A percentile compares a stretch with the other conserved stretches of the same genome.
Evolutionary conservation across 2,797 vertebrate genomes (phyloP).

Genomic region (Rhinichthys osculus): DNA sequence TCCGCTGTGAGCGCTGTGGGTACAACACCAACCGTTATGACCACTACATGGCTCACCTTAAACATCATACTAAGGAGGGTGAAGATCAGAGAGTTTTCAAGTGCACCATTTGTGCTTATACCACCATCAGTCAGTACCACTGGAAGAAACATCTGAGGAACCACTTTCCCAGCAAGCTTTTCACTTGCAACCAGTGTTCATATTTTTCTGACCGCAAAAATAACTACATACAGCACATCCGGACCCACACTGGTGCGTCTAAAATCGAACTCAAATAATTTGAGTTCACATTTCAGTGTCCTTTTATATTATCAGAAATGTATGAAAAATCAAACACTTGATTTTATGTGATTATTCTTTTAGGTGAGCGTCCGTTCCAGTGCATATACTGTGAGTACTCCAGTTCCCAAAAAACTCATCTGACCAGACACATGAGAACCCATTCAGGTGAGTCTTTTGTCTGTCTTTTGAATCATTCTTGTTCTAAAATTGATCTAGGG

Average conservation of each 20-base stretch:
- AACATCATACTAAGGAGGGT: slow-evolving; percentile 93
- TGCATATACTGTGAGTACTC: slow-evolving; percentile 96
- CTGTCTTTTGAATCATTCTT: not conserved
- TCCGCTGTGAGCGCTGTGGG: slow-evolving; percentile 93
- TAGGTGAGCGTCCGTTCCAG: slow-evolving; percentile 94
- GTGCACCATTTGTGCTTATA: slow-evolving; percentile 95
- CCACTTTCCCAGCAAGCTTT: slow-evolving; percentile 96
- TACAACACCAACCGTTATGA: slow-evolving; percentile 98
- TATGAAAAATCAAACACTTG: not conserved
- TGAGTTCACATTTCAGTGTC: not conserved
- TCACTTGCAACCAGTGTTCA: slow-evolving; percentile 94
- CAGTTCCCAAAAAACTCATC: slow-evolving; percentile 98
- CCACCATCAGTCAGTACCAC: slow-evolving; percentile 97
- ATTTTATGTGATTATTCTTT: slow-evolving; percentile 37
- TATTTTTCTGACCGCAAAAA: slow-evolving; percentile 99
- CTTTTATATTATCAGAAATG: not conserved
- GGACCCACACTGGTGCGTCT: slow-evolving; percentile 92
- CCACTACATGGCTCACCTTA: slow-evolving; percentile 96
- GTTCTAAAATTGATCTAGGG: not conserved
- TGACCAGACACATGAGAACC: slow-evolving; percentile 96
- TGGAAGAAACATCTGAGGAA: slow-evolving; percentile 99
- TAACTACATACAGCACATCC: slow-evolving; percentile 97
- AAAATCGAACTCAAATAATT: not conserved
- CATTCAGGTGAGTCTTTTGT: slow-evolving; percentile 88
- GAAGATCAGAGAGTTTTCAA: slow-evolving; percentile 76